Conservation (phyloP, 2,888 invertebrate genomes). For the Bruchidius siliquastri region DNA sequence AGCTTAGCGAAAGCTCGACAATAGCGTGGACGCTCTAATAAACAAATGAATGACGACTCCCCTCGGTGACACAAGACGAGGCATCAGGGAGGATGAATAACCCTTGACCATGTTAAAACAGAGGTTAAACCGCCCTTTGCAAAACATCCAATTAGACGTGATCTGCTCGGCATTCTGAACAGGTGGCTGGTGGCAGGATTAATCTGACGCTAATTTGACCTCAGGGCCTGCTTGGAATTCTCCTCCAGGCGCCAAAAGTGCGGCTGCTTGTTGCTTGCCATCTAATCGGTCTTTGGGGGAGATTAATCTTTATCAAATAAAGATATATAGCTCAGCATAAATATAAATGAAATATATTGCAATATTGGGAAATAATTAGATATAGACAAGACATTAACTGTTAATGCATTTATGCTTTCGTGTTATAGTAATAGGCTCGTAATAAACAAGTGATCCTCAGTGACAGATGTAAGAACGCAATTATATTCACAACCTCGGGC, state of each 20-base stretch:
- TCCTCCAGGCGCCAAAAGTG: background rate
- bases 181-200: slow-evolving; percentile 15
- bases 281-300: background rate
- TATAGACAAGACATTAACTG: too few relatives aligned
- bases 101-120: slow-evolving; percentile 21
- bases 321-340: background rate
- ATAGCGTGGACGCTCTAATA: background rate
- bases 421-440: too few relatives aligned
- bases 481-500: too few relatives aligned
- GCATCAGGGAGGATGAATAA: slow-evolving; percentile 12
- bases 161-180: slow-evolving; percentile 16
- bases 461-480: too few relatives aligned
- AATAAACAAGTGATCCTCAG: too few relatives aligned
- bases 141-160: slow-evolving; percentile 16
- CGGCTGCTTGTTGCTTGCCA: background rate
- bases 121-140: slow-evolving; percentile 16
- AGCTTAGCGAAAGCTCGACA: background rate
- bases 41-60: background rate
- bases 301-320: background rate
- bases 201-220: slow-evolving; percentile 14
- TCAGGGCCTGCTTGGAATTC: background rate
- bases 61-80: background rate
- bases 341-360: background rate
- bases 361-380: too few relatives aligned
- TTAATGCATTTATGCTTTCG: too few relatives aligned